These are phyloP conservation scores for Drosophila nasuta DNA, from an alignment of 1,140 invertebrate genomes.

Conservation along the genomic window DNA sequence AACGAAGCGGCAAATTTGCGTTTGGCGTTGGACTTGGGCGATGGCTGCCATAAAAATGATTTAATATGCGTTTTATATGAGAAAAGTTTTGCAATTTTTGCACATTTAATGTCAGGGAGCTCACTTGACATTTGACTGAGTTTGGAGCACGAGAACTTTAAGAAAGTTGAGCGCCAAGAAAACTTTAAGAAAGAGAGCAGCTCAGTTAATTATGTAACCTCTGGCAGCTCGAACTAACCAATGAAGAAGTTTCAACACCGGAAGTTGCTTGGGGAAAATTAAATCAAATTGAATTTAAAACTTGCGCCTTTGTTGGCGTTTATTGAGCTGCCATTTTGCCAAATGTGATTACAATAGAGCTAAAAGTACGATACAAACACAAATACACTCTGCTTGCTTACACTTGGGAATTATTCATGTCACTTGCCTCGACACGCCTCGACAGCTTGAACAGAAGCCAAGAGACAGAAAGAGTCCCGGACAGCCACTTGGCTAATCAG, in stretches of 20 bases:
- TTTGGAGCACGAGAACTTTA: not conserved
- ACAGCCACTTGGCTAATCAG: slow-evolving; percentile 43
- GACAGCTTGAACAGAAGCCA: not conserved
- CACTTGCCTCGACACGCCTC: slow-evolving; percentile 36
- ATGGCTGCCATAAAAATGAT: slow-evolving; percentile 53
- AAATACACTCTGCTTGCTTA: not conserved
- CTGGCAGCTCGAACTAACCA: slow-evolving; percentile 12
- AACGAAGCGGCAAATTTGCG: slow-evolving; percentile 33
- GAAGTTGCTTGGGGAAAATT: slow-evolving; percentile 39
- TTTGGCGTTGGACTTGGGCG: slow-evolving; percentile 1
- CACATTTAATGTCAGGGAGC: slow-evolving; percentile 35
- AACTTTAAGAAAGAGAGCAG: slow-evolving; percentile 11
- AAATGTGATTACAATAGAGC: slow-evolving; percentile 49
- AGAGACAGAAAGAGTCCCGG: slow-evolving; percentile 1
- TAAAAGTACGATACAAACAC: not conserved
- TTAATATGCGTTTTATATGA: slow-evolving; percentile 59
- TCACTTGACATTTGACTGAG: slow-evolving; percentile 32
- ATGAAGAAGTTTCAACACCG: slow-evolving; percentile 17
- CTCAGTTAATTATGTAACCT: slow-evolving; percentile 43
- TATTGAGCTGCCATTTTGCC: slow-evolving; percentile 44
- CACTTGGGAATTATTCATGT: slow-evolving; percentile 50
- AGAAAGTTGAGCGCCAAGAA: not conserved
- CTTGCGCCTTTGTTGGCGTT: slow-evolving; percentile 40
- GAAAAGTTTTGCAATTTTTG: slow-evolving; percentile 59
- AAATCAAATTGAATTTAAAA: slow-evolving; percentile 52